Conservation (phyloP, 2,797 vertebrate genomes). For the Tragelaphus eurycerus region DNA sequence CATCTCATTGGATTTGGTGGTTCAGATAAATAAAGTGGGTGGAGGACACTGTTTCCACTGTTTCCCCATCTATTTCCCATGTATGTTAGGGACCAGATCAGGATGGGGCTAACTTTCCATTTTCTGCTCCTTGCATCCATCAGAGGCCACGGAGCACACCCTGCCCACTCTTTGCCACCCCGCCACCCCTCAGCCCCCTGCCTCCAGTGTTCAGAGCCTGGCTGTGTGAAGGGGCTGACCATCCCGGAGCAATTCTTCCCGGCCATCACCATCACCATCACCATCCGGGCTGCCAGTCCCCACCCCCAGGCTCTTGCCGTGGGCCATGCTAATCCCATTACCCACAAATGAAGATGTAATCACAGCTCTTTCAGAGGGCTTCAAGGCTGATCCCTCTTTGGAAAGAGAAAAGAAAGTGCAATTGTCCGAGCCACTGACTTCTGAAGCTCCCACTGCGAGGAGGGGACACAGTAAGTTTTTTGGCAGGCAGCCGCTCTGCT, state of each 20-base stretch:
- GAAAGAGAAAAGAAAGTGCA: slow-evolving; percentile 77
- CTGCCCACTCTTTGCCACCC: no score
- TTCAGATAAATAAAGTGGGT: no score
- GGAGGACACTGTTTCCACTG: no score
- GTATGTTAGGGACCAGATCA: neutral
- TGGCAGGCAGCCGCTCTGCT: neutral
- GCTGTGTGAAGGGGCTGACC: slow-evolving; percentile 46
- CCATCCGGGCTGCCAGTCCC: slow-evolving; percentile 79
- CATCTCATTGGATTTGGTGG: no score
- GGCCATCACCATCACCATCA: neutral
- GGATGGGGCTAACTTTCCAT: slow-evolving; percentile 66
- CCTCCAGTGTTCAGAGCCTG: neutral
- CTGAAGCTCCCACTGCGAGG: slow-evolving; percentile 78
- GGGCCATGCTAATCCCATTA: slow-evolving; percentile 91
- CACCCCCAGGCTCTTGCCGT: slow-evolving; percentile 84
- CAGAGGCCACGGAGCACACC: slow-evolving; percentile 45
- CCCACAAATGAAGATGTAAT: slow-evolving; percentile 90
- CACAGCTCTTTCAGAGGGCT: slow-evolving; percentile 83
- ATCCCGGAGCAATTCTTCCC: slow-evolving; percentile 71
- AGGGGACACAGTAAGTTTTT: slow-evolving; percentile 55
- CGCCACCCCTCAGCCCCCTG: no score
- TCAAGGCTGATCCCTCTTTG: slow-evolving; percentile 82
- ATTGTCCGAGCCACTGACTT: slow-evolving; percentile 81
- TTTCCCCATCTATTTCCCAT: no score
- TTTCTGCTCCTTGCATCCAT: slow-evolving; percentile 52